These are phyloP conservation scores for Passerina amoena DNA, from an alignment of 2,113 vertebrate genomes.

Conservation along the genomic window DNA sequence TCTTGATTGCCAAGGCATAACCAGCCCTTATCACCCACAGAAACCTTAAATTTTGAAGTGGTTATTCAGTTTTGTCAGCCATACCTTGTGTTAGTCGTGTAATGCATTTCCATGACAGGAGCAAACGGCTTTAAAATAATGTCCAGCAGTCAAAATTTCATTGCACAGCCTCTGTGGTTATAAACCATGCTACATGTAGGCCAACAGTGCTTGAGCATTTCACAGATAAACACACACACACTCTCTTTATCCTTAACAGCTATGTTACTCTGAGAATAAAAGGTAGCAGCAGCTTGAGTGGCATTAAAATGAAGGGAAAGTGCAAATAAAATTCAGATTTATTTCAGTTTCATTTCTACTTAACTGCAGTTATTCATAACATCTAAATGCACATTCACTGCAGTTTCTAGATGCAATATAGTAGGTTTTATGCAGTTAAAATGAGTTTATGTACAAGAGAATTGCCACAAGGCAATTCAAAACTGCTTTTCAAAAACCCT, in stretches of 20 bases:
- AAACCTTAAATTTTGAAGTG: constrained; percentile 13
- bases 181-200: constrained; percentile 35
- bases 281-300: constrained; percentile 54
- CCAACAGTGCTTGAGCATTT: constrained; percentile 40
- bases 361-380: constrained; percentile 76
- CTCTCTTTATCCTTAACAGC: constrained; percentile 21
- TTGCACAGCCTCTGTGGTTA: constrained; percentile 22
- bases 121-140: constrained; percentile 63
- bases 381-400: constrained; percentile 68
- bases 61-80: constrained; percentile 6
- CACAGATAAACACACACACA: neutral
- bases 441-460: constrained; percentile 71
- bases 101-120: constrained; percentile 40
- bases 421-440: constrained; percentile 71
- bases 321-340: constrained; percentile 77
- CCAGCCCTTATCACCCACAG: neutral
- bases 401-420: constrained; percentile 67
- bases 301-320: constrained; percentile 63
- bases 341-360: constrained; percentile 67
- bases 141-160: constrained; percentile 55
- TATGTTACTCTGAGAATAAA: constrained; percentile 10
- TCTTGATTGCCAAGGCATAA: neutral
- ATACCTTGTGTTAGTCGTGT: constrained; percentile 9
- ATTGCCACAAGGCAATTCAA: constrained; percentile 67
- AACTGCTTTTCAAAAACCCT: constrained; percentile 44